Conservation (phyloP, 2,888 invertebrate genomes). For the Geophilus truncorum region DNA sequence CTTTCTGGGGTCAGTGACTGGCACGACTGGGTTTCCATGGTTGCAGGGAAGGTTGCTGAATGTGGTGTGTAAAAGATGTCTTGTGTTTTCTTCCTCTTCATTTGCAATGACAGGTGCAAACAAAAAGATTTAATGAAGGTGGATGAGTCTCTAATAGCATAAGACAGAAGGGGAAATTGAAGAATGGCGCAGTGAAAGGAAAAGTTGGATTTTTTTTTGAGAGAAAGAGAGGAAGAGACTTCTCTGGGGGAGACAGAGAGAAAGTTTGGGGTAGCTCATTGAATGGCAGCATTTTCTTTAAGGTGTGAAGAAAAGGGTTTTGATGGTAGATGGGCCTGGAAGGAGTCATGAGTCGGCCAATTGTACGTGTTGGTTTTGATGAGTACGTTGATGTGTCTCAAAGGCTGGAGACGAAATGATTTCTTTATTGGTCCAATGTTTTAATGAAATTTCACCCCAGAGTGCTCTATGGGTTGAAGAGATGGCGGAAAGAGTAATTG, state of each 20-base stretch:
- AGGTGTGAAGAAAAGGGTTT: neutral
- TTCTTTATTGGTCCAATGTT: slow-evolving; percentile 22
- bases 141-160: neutral
- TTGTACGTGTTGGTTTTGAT: slow-evolving; percentile 22
- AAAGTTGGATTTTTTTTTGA: neutral
- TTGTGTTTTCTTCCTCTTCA: slow-evolving; percentile 11
- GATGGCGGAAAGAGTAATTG: neutral
- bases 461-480: neutral
- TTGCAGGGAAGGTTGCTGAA: neutral
- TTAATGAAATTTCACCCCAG: slow-evolving; percentile 20
- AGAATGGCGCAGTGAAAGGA: neutral
- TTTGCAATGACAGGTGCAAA: slow-evolving; percentile 22
- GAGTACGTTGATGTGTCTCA: slow-evolving; percentile 22
- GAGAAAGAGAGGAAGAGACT: no score
- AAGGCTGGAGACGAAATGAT: slow-evolving; percentile 23
- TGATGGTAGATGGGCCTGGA: slow-evolving; percentile 3
- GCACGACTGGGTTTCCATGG: neutral
- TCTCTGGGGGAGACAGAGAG: neutral
- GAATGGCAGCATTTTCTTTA: neutral
- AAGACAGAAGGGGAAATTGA: slow-evolving; percentile 1
- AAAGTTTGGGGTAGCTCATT: neutral
- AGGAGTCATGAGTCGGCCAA: slow-evolving; percentile 18
- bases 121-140: slow-evolving; percentile 27
- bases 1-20: slow-evolving; percentile 5
- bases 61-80: neutral